These are phyloP conservation scores for Vulpes vulpes DNA, from an alignment of 2,113 vertebrate species.

Conservation along the genomic window DNA sequence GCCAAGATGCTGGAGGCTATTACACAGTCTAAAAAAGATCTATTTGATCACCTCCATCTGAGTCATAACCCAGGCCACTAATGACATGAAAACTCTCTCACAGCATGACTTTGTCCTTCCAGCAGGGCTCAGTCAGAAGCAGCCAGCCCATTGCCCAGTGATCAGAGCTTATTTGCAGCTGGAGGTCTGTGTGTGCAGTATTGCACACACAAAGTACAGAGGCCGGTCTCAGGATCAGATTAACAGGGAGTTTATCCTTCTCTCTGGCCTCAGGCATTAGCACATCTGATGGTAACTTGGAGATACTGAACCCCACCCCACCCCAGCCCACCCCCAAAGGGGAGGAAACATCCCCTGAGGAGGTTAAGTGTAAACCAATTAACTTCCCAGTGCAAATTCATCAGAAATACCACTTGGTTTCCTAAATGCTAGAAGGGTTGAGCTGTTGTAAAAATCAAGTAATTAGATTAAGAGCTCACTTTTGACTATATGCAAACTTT, in stretches of 20 bases:
- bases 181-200: fast-evolving
- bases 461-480: conserved; percentile 8
- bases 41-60: neutral
- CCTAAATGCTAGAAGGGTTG: neutral
- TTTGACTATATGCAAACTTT: neutral
- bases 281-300: conserved; percentile 2
- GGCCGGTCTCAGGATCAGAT: neutral
- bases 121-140: neutral
- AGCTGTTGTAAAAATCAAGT: neutral
- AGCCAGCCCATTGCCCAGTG: neutral
- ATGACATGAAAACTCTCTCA: conserved; percentile 7
- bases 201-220: neutral
- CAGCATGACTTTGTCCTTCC: conserved; percentile 49
- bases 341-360: neutral
- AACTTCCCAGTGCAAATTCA: conserved; percentile 3
- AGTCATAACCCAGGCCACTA: neutral
- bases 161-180: neutral
- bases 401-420: conserved; percentile 22
- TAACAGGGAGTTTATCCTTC: neutral
- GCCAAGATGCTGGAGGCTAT: neutral
- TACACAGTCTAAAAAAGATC: neutral
- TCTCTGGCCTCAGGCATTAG: neutral
- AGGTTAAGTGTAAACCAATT: neutral
- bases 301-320: neutral
- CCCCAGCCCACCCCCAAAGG: neutral